Base-by-base conservation (phyloP, 2,888 invertebrate genomes). In the Lutraria lutraria region DNA sequence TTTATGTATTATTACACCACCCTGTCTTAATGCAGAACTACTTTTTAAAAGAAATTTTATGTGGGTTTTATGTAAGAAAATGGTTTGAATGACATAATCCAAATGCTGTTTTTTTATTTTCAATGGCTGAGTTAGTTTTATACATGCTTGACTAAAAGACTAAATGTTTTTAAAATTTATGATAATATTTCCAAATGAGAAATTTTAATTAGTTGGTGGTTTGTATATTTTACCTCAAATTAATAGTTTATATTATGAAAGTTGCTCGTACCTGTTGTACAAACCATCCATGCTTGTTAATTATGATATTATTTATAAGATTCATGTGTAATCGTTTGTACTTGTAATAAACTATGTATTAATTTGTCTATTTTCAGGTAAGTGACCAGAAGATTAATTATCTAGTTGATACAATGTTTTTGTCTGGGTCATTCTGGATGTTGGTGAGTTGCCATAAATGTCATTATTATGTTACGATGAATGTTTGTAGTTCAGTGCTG, bases 291-390 rank as follows among this genome's bases (percentile, higher is more conserved):
- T 43, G 43, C 8, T 2, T 43, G 43, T 63, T 63, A 25, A 63
- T 63, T 63, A n/a, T 63, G 12, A 10, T 63, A 63, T 25, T 12
- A 25, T 25, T 25, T 16, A 21, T 16, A 16, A 63, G 2, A 4
- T 10, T n/a, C 63, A 25, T 63, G 63, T n/a, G 25, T 63, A 21
- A 21, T 63, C 21, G n/a, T 63, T 63, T 3, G 21, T 63, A 25
- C n/a, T 25, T n/a, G n/a, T 63, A 76, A 31, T 76, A 8, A 25
- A 25, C n/a, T 25, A 76, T 76, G 76, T 76, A 31, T 34, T 76
- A 34, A 4, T 76, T 34, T 76, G 31, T 76, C 34, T 76, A 76
- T 76, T 76, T 76, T 76, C 76, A 76, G 76, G 76, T 76, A 76
- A 76, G 76, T 76, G 76, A 31, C 19, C 29, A 16, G 34, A 34